A percentile compares a stretch with the other conserved stretches of the same genome.
phyloP scores from a whole-genome alignment of 2,888 invertebrate genomes.

The Choristoneura rosaceana region DNA sequence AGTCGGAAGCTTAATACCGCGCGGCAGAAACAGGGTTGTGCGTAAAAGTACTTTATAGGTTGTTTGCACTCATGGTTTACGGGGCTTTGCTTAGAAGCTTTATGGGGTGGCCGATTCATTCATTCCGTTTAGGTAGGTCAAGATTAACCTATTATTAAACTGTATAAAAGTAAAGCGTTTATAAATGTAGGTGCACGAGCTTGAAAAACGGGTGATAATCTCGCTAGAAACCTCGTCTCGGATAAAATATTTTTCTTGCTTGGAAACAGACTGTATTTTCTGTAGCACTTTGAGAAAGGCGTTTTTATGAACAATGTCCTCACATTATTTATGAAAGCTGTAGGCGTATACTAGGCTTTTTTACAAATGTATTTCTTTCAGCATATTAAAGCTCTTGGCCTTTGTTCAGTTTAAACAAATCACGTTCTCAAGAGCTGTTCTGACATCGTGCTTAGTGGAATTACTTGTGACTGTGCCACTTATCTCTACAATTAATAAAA shows the following conservation, averaged over 20 bases:
- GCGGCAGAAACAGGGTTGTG: slow-evolving; percentile 57
- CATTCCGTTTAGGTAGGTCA: slow-evolving; percentile 58
- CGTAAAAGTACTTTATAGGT: slow-evolving; percentile 52
- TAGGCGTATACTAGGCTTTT: slow-evolving; percentile 11
- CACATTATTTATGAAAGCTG: slow-evolving; percentile 25
- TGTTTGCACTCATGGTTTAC: slow-evolving; percentile 50
- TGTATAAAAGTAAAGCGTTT: neutral
- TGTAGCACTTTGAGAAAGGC: slow-evolving; percentile 12
- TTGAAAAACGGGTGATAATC: neutral
- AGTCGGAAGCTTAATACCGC: slow-evolving; percentile 57
- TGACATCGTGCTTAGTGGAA: neutral
- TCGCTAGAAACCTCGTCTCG: neutral
- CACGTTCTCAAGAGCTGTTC: neutral
- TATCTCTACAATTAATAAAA: neutral
- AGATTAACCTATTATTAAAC: slow-evolving; percentile 43
- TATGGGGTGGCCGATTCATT: slow-evolving; percentile 48
- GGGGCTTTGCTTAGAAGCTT: slow-evolving; percentile 49
- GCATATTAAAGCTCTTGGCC: neutral
- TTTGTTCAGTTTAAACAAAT: neutral
- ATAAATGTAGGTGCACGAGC: neutral
- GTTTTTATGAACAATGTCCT: slow-evolving; percentile 19
- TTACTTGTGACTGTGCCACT: neutral
- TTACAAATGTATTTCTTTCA: neutral
- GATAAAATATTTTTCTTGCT: slow-evolving; percentile 5
- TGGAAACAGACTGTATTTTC: neutral